A percentile compares a stretch with the other conserved stretches of the same genome.
Conservation (phyloP, 2,888 invertebrate genomes). For the Adineta ricciae region DNA sequence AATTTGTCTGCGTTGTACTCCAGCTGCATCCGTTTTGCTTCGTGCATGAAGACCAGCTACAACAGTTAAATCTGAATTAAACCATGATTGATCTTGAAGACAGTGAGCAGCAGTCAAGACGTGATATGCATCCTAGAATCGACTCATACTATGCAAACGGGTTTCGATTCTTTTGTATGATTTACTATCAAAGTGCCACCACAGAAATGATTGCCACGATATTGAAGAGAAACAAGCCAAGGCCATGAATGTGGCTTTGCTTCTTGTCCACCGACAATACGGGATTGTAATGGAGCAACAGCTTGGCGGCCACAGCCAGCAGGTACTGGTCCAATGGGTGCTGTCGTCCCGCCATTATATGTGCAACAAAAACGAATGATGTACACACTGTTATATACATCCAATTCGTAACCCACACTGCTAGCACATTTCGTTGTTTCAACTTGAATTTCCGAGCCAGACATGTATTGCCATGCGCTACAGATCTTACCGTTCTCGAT, state of each 20-base stretch:
- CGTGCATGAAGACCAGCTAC: neutral
- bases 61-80: neutral
- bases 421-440: neutral
- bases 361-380: neutral
- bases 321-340: neutral
- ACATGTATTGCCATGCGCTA: neutral
- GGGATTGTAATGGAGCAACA: neutral
- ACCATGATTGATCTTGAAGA: neutral
- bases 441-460: neutral
- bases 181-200: neutral
- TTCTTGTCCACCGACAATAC: conserved; percentile 3
- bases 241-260: conserved; percentile 4
- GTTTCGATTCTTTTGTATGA: neutral
- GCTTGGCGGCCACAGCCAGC: neutral
- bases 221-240: neutral
- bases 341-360: neutral
- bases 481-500: neutral
- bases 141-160: neutral
- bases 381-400: neutral
- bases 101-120: conserved; percentile 15
- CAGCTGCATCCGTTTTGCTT: neutral
- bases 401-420: neutral
- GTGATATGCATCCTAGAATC: neutral
- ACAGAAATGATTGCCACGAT: neutral
- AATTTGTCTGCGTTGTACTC: neutral